Conservation (phyloP, 1,140 invertebrate genomes). For the Aphelenchoides avenae region DNA sequence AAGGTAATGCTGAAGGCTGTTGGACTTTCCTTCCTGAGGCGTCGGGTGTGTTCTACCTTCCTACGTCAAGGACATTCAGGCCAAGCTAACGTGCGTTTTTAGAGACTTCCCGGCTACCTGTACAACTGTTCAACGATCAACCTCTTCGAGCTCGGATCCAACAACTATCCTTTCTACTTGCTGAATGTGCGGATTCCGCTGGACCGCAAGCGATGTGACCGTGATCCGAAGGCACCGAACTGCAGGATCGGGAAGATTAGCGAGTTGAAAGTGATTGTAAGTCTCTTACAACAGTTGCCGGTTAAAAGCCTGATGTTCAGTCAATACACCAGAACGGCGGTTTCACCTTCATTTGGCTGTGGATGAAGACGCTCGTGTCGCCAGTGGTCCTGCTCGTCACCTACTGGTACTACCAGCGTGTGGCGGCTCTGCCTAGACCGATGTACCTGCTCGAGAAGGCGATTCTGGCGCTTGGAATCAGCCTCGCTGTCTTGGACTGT, state of each 20-base stretch:
- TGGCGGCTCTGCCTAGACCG: conserved; percentile 75
- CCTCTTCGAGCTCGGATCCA: conserved; percentile 90
- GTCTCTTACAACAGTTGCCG: conserved; percentile 33
- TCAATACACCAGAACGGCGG: conserved; percentile 95
- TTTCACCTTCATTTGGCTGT: conserved; percentile 95
- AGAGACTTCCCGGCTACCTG: conserved; percentile 71
- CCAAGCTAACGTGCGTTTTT: conserved; percentile 35
- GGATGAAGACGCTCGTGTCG: conserved; percentile 88
- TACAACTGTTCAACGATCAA: conserved; percentile 84
- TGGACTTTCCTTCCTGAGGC: not conserved
- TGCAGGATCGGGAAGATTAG: conserved; percentile 73
- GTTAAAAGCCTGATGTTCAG: conserved; percentile 58
- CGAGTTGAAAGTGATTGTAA: conserved; percentile 75
- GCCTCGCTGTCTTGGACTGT: conserved; percentile 81
- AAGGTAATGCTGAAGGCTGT: conserved; percentile 33
- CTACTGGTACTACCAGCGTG: conserved; percentile 88
- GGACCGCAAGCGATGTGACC: conserved; percentile 47
- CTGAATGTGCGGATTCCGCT: conserved; percentile 84
- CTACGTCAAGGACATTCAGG: too few species aligned
- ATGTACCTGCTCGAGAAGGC: conserved; percentile 87
- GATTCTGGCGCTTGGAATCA: conserved; percentile 76
- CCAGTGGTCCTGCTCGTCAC: conserved; percentile 79
- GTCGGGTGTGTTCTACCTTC: too few species aligned
- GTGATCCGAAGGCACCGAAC: conserved; percentile 69
- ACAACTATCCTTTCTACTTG: conserved; percentile 91